These are phyloP conservation scores for Liolophura sinensis DNA, from an alignment of 1,140 invertebrate genomes.

Conservation along the genomic window DNA sequence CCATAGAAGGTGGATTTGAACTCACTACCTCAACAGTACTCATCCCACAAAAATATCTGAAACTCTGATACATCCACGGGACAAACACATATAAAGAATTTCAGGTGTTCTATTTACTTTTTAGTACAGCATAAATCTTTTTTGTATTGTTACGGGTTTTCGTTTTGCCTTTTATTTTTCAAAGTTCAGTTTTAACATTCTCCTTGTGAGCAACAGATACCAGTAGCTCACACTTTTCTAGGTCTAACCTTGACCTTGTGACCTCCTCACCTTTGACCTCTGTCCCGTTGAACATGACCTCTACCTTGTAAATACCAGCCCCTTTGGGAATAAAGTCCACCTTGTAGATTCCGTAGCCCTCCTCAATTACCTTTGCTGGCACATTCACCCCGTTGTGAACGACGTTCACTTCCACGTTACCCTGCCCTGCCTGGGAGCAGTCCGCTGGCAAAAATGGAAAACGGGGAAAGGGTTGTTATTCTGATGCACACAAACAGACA, in stretches of 20 bases:
- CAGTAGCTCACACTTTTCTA: neutral
- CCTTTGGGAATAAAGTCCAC: conserved; percentile 88
- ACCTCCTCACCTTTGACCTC: conserved; percentile 83
- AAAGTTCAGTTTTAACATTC: neutral
- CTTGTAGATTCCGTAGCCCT: conserved; percentile 79
- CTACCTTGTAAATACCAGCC: conserved; percentile 89
- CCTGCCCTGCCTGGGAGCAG: conserved; percentile 42
- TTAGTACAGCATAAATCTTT: no score
- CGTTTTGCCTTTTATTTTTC: neutral
- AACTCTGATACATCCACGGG: no score
- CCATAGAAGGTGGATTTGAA: no score
- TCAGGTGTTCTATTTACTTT: no score
- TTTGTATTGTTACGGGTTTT: no score
- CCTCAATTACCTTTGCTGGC: conserved; percentile 78
- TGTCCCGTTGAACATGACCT: conserved; percentile 93
- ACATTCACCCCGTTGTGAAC: conserved; percentile 72
- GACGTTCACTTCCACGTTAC: conserved; percentile 71
- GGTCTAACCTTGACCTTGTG: neutral
- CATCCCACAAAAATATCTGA: no score
- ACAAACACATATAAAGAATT: no score
- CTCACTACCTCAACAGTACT: no score
- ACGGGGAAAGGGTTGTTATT: no score
- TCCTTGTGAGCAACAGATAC: neutral
- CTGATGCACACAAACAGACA: no score
- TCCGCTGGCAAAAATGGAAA: conserved; percentile 40